Base-by-base conservation (phyloP, 2,113 vertebrate species). In the Cebidichthys violaceus region DNA sequence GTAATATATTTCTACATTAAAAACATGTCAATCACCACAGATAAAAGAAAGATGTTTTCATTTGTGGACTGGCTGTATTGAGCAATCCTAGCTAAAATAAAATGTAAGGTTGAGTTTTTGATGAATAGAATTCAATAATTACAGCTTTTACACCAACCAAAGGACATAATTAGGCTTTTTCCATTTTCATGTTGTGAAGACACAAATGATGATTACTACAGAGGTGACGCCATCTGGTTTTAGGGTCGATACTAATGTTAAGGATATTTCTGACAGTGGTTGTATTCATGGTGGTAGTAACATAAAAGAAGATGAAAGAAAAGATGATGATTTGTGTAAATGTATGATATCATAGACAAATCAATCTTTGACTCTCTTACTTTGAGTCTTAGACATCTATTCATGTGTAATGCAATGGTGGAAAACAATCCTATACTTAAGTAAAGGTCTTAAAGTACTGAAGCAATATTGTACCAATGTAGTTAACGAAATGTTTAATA, bases 291-390 rank as follows among this genome's bases (percentile, higher is more conserved):
- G 20, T 47, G 22, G 60, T 59, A 43, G 24, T 71, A 33, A 57
- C 45, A 76, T 52, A 8, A 27, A 31, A 41, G 54, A 65, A 17
- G 59, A 76, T 66, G 52, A 35, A 61, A 24, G 50, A 73, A 68
- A 47, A 52, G 41, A 45, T 66, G 22, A 70, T 60, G 24, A 81
- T 64, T 64, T 31, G 43, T 65, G 33, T 31, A 64, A 69, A 59
- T 20, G 33, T 35, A 8, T 50, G 20, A 41, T 50, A 69, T 70
- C 6, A 37, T 54, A 27, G 57, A 33, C 33, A 22, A 22, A 68
- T 76, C 50, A 43, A 27, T 84, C 27, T 74, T 24, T 57, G 70
- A 55, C 33, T 8, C 22, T 10, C 22, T 50, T 41, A 14, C 17
- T 31, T 47, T 22, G 37, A 45, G 17, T 1, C 52, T 27, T 54